Percentiles rank a stretch among this genome's conserved stretches.
These are phyloP conservation scores for Argyrosomus regius DNA, from an alignment of 2,797 vertebrate species.

Conservation along the genomic window DNA sequence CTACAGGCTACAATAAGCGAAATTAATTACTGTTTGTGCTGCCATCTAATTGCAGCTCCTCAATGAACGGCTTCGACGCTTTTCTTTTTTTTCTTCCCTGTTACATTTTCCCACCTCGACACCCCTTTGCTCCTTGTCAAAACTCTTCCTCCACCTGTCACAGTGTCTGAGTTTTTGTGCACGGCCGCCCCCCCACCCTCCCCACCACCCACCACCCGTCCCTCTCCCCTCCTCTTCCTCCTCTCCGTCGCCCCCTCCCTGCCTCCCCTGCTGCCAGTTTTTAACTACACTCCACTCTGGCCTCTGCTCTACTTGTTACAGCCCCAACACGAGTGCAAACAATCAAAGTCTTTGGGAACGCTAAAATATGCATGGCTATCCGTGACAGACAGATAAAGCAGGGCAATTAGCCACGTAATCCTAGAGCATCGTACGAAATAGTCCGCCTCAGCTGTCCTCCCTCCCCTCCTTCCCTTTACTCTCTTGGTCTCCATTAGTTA, in stretches of 20 bases:
- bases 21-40: slow-evolving; percentile 75
- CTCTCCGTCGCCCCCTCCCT: slow-evolving; percentile 63
- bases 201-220: slow-evolving; percentile 31
- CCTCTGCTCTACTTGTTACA: slow-evolving; percentile 95
- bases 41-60: slow-evolving; percentile 67
- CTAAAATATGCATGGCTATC: slow-evolving; percentile 99
- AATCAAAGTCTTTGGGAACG: slow-evolving; percentile 98
- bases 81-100: slow-evolving; percentile 4
- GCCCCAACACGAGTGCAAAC: slow-evolving; percentile 94
- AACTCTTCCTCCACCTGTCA: slow-evolving; percentile 83
- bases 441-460: slow-evolving; percentile 87
- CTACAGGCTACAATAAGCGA: slow-evolving; percentile 65
- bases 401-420: slow-evolving; percentile 99
- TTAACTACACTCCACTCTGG: slow-evolving; percentile 98
- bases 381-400: slow-evolving; percentile 98
- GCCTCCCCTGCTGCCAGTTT: slow-evolving; percentile 87
- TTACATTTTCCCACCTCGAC: slow-evolving; percentile 60
- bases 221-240: slow-evolving; percentile 35
- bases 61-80: slow-evolving; percentile 28
- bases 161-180: slow-evolving; percentile 55
- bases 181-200: background rate
- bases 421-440: slow-evolving; percentile 89
- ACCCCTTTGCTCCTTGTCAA: slow-evolving; percentile 79
- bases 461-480: slow-evolving; percentile 80
- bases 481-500: slow-evolving; percentile 99